Percentiles rank a stretch among this genome's conserved stretches.
Conservation (phyloP, 2,888 invertebrate species). For the Mesorhabditis sp. region DNA sequence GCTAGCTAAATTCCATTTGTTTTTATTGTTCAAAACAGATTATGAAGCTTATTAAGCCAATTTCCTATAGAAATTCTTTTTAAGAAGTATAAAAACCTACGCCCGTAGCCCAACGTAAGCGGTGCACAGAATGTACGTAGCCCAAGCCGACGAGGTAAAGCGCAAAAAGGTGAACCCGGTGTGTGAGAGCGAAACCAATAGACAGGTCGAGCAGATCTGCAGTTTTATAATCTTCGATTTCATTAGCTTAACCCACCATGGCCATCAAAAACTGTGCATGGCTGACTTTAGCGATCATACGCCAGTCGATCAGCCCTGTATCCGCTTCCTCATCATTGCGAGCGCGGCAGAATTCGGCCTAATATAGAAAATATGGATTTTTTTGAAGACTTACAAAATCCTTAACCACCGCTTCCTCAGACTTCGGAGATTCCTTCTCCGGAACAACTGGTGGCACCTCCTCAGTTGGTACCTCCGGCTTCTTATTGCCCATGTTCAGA, state of each 20-base stretch:
- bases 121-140: conserved; percentile 19
- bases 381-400: neutral
- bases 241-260: conserved; percentile 1
- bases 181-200: conserved; percentile 12
- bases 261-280: neutral
- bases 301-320: neutral
- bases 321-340: neutral
- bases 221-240: neutral
- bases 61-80: too few relatives aligned
- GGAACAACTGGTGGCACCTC: neutral
- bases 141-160: conserved; percentile 15
- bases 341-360: neutral
- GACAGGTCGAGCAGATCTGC: conserved; percentile 14
- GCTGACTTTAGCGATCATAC: neutral
- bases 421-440: neutral
- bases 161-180: conserved; percentile 18
- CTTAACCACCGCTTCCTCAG: neutral
- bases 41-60: neutral
- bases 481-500: neutral
- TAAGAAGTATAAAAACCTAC: conserved; percentile 6
- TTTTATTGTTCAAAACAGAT: conserved; percentile 1
- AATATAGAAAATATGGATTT: neutral
- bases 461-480: neutral
- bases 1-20: neutral
- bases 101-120: conserved; percentile 15